Evolutionary conservation across 2,113 vertebrate species (phyloP).

Genomic region (Anoplopoma fimbria): DNA sequence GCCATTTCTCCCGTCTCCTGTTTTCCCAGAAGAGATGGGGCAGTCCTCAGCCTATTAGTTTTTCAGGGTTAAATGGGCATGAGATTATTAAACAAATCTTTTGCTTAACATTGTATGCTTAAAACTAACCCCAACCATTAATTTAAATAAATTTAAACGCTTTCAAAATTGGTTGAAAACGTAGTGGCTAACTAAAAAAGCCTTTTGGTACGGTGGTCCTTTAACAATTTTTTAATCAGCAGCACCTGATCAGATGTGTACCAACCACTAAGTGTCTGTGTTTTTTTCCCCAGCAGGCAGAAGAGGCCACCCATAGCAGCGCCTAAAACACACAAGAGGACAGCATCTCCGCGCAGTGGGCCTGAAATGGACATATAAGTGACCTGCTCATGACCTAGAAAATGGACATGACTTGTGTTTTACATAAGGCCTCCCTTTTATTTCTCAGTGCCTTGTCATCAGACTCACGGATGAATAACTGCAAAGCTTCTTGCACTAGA

Average conservation of each 20-base stretch:
- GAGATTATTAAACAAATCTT: neutral
- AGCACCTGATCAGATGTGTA: neutral
- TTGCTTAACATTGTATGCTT: neutral
- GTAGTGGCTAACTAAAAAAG: neutral
- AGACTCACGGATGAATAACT: neutral
- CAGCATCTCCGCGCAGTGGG: neutral
- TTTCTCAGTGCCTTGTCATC: neutral
- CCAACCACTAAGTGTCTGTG: neutral
- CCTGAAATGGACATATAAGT: constrained; percentile 13
- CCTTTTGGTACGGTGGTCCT: neutral
- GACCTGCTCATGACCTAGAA: neutral
- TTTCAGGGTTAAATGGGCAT: neutral
- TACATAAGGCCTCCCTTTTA: neutral
- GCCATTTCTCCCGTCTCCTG: too few relatives aligned
- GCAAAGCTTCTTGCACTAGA: neutral
- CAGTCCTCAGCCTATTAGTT: neutral
- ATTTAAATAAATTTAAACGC: neutral
- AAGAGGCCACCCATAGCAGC: neutral
- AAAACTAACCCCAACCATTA: neutral
- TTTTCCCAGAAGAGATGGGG: neutral
- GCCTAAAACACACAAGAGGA: constrained; percentile 4
- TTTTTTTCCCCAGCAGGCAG: constrained; percentile 25
- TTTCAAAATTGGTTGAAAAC: neutral
- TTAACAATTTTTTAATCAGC: neutral
- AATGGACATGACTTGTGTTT: neutral